These are phyloP conservation scores for Galleria mellonella DNA, from an alignment of 1,140 invertebrate genomes.

Conservation along the genomic window DNA sequence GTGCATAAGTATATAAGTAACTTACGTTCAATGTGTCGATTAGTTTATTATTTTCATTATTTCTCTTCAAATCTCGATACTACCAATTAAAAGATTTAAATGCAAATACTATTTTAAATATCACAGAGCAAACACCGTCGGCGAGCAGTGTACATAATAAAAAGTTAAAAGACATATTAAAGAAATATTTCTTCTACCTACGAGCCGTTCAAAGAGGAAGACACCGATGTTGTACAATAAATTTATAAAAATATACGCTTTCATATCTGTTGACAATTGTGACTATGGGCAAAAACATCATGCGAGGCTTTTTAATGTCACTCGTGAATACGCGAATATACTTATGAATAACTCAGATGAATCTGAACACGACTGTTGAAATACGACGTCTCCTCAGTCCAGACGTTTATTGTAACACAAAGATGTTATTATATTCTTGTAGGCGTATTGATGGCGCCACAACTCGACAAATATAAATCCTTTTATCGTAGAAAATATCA, in stretches of 20 bases:
- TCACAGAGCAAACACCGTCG: no score
- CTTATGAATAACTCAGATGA: conserved; percentile 61
- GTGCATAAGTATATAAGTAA: no score
- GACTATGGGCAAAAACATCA: conserved; percentile 48
- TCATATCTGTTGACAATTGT: conserved; percentile 54
- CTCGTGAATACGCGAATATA: conserved; percentile 41
- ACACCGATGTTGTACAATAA: conserved; percentile 34
- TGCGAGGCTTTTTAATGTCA: conserved; percentile 61
- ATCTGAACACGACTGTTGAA: conserved; percentile 67
- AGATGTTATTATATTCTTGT: conserved; percentile 46
- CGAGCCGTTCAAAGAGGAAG: conserved; percentile 21
- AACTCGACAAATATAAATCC: conserved; percentile 13
- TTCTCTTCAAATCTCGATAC: no score
- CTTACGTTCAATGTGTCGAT: no score
- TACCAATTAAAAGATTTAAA: no score
- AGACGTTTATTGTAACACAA: conserved; percentile 39
- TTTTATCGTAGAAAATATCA: conserved; percentile 1
- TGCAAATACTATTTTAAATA: no score
- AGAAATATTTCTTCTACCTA: no score
- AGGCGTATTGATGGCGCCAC: conserved; percentile 39
- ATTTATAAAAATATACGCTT: conserved; percentile 35
- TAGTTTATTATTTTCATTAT: no score
- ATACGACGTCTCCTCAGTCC: conserved; percentile 48
- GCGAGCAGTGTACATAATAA: no score
- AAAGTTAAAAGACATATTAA: no score